Conservation (phyloP, 1,140 invertebrate species). For the Notospermus geniculatus region DNA sequence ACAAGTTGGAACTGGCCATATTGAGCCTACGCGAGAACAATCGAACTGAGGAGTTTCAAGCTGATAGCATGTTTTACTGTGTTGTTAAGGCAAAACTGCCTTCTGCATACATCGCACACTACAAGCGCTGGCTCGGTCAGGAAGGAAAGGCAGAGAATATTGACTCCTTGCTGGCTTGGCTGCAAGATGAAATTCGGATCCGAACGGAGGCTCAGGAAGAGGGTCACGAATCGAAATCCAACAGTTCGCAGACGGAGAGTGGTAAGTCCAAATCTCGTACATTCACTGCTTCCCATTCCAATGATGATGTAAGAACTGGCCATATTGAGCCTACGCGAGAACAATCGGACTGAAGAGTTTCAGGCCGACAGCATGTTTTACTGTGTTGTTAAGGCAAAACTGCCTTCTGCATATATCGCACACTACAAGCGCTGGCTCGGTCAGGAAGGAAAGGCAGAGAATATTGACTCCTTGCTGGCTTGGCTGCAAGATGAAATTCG, state of each 20-base stretch:
- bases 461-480: neutral
- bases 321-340: neutral
- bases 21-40: neutral
- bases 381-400: neutral
- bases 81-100: neutral
- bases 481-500: neutral
- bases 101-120: neutral
- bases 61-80: slow-evolving; percentile 3
- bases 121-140: neutral
- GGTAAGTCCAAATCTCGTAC: neutral
- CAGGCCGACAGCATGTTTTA: neutral
- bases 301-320: slow-evolving; percentile 4
- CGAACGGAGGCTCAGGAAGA: slow-evolving; percentile 4
- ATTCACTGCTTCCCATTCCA: neutral
- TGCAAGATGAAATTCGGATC: neutral
- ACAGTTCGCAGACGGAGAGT: too few species aligned
- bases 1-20: too few species aligned
- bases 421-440: neutral
- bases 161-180: neutral
- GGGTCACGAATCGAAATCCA: too few species aligned
- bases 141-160: neutral
- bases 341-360: neutral
- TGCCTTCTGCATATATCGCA: neutral
- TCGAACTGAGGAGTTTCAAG: neutral
- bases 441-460: neutral